These are phyloP conservation scores for Criorhina ranunculi DNA, from an alignment of 2,888 invertebrate species.

Conservation along the genomic window DNA sequence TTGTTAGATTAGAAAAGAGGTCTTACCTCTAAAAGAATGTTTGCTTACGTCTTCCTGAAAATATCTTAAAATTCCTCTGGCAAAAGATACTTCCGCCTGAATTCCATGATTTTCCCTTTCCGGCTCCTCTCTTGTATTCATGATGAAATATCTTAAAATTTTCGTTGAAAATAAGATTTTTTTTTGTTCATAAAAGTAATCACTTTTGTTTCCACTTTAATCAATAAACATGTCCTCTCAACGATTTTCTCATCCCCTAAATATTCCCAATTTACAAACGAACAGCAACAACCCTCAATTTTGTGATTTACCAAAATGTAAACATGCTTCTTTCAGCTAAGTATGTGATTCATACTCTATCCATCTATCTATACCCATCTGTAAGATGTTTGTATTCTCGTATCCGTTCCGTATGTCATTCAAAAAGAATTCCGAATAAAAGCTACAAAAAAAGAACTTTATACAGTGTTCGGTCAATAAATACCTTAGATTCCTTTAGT, in stretches of 20 bases:
- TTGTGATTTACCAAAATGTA: constrained; percentile 26
- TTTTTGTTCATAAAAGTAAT: constrained; percentile 14
- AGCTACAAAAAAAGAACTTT: background rate
- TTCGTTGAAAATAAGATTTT: background rate
- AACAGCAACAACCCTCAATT: constrained; percentile 1
- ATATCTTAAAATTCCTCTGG: too few relatives aligned
- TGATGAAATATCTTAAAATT: background rate
- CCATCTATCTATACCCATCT: constrained; percentile 41
- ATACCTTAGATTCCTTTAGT: constrained; percentile 19
- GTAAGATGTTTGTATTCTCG: background rate
- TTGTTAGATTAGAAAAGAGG: too few relatives aligned
- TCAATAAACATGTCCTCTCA: constrained; percentile 48
- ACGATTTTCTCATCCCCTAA: constrained; percentile 43
- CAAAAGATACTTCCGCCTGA: background rate
- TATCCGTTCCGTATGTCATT: constrained; percentile 8
- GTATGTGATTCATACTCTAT: constrained; percentile 44
- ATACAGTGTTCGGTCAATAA: constrained; percentile 18
- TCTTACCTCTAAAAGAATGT: too few relatives aligned
- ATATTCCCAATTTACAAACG: background rate
- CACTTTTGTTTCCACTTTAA: constrained; percentile 28
- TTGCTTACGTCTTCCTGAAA: too few relatives aligned
- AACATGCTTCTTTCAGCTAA: constrained; percentile 48
- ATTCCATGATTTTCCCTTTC: background rate
- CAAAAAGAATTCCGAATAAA: constrained; percentile 27
- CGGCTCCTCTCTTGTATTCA: too few relatives aligned